Conservation (phyloP, 1,140 invertebrate species). For the Drosophila mojavensis region DNA sequence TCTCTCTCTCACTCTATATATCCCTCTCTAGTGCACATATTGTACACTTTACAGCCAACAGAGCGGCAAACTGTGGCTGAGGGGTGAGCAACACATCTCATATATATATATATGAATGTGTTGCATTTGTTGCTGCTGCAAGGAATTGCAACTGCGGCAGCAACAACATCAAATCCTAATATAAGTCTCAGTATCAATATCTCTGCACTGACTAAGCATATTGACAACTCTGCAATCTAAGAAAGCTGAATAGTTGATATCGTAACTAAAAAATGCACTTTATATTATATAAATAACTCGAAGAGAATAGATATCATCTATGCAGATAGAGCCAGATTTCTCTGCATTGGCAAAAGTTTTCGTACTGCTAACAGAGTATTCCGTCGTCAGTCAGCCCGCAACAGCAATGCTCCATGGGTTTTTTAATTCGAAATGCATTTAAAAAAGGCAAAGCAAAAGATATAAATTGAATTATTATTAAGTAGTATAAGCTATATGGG, state of each 20-base stretch:
- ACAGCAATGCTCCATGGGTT: no score
- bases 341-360: no score
- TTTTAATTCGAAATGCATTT: no score
- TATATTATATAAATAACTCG: no score
- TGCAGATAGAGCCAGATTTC: no score
- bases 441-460: no score
- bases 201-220: not conserved
- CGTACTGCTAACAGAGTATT: not conserved
- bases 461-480: no score
- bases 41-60: constrained; percentile 29
- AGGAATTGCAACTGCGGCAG: constrained; percentile 21
- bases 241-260: no score
- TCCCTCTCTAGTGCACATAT: not conserved
- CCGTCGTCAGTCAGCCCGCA: not conserved
- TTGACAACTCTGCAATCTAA: no score
- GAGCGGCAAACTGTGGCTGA: not conserved
- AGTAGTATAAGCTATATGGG: no score
- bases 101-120: constrained; percentile 7
- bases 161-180: constrained; percentile 20
- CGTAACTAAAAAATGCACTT: no score
- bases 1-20: not conserved
- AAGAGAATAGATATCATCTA: no score
- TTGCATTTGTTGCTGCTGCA: constrained; percentile 27
- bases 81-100: not conserved
- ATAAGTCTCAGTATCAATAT: constrained; percentile 3